A percentile compares a stretch with the other conserved stretches of the same genome.
Conservation (phyloP, 2,888 invertebrate genomes). For the Thumatha senex region DNA sequence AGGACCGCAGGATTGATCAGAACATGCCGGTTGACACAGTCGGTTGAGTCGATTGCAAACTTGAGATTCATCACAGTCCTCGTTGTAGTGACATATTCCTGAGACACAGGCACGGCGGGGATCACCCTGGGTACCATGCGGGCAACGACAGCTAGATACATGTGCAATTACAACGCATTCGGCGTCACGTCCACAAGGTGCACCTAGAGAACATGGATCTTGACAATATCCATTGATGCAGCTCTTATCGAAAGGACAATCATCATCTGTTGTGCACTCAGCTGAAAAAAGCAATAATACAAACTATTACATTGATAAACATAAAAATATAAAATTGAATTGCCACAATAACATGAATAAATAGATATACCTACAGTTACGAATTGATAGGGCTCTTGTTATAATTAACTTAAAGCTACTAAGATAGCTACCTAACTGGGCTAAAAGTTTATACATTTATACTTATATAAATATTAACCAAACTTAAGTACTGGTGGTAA, state of each 20-base stretch:
- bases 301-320: no score
- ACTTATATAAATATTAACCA: no score
- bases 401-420: no score
- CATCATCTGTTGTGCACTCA: constrained; percentile 89
- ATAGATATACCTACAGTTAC: neutral
- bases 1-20: constrained; percentile 90
- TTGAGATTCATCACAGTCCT: constrained; percentile 93
- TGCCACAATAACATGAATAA: neutral
- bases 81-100: constrained; percentile 93
- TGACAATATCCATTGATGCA: constrained; percentile 92
- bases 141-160: constrained; percentile 91
- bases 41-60: constrained; percentile 93
- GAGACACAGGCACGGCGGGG: constrained; percentile 91
- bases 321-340: no score
- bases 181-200: constrained; percentile 91
- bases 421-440: no score
- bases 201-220: constrained; percentile 88
- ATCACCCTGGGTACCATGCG: constrained; percentile 93
- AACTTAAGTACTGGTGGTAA: no score
- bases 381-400: no score
- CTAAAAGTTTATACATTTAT: no score
- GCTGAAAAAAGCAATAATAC: constrained; percentile 71
- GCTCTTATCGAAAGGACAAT: constrained; percentile 93
- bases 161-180: constrained; percentile 90
- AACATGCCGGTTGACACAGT: constrained; percentile 92